These are phyloP conservation scores for Micronycteris hirsuta DNA, from an alignment of 2,113 vertebrate genomes.

Conservation along the genomic window DNA sequence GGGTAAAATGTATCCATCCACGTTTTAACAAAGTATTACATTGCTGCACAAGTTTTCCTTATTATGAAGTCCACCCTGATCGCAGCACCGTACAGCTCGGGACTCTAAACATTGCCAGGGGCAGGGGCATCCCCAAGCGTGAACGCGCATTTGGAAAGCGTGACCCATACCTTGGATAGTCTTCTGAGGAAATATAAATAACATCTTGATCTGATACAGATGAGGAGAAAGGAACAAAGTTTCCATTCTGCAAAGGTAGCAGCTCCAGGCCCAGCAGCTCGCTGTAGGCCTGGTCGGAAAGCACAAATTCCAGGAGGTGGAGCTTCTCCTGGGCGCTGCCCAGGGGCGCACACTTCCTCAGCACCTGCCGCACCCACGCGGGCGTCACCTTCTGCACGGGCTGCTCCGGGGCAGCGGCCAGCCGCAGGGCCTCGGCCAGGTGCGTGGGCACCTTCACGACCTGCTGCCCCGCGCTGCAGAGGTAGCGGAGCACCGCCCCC, in stretches of 20 bases:
- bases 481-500: slow-evolving; percentile 90
- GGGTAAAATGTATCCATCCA: background rate
- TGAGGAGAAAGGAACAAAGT: slow-evolving; percentile 90
- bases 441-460: slow-evolving; percentile 89
- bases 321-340: slow-evolving; percentile 87
- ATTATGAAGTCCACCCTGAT: background rate
- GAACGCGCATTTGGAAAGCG: background rate
- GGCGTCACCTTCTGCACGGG: slow-evolving; percentile 90
- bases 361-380: slow-evolving; percentile 87
- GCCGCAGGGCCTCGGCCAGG: slow-evolving; percentile 84
- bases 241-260: slow-evolving; percentile 91
- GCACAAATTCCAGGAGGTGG: slow-evolving; percentile 90
- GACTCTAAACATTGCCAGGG: accelerated
- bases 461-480: slow-evolving; percentile 93
- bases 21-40: background rate
- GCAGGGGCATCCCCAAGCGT: accelerated
- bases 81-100: background rate
- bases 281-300: slow-evolving; percentile 90
- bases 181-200: slow-evolving; percentile 92
- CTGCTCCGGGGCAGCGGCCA: slow-evolving; percentile 71
- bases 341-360: slow-evolving; percentile 87
- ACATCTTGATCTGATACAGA: slow-evolving; percentile 93
- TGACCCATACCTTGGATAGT: slow-evolving; percentile 90
- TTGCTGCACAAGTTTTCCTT: background rate
- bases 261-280: slow-evolving; percentile 96